Evolutionary conservation across 2,888 invertebrate genomes (phyloP).

Genomic region (Hesperia comma): DNA sequence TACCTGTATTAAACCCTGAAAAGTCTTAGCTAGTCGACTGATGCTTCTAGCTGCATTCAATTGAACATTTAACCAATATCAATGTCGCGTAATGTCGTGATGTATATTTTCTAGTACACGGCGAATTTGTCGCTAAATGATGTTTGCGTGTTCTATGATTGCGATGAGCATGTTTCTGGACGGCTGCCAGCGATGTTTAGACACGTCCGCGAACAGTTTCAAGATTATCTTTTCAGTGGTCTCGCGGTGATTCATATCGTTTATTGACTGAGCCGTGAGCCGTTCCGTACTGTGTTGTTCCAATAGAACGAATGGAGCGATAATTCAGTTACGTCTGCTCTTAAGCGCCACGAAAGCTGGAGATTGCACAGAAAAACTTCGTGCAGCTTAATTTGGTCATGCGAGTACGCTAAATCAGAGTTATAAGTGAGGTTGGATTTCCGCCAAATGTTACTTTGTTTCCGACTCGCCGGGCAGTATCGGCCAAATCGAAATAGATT

Average conservation of each 20-base stretch:
- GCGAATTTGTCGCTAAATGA: slow-evolving; percentile 70
- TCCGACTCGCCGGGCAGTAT: slow-evolving; percentile 60
- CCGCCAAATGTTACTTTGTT: slow-evolving; percentile 75
- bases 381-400: slow-evolving; percentile 63
- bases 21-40: slow-evolving; percentile 54
- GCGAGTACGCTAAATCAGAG: slow-evolving; percentile 69
- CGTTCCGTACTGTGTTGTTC: slow-evolving; percentile 27
- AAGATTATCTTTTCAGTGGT: slow-evolving; percentile 59
- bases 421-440: slow-evolving; percentile 74
- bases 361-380: slow-evolving; percentile 43
- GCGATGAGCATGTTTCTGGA: slow-evolving; percentile 68
- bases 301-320: slow-evolving; percentile 20
- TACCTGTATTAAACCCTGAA: slow-evolving; percentile 42
- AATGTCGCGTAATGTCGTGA: slow-evolving; percentile 45
- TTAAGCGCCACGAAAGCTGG: slow-evolving; percentile 11
- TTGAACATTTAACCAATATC: slow-evolving; percentile 54
- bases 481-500: slow-evolving; percentile 59
- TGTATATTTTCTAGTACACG: slow-evolving; percentile 56
- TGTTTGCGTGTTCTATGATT: slow-evolving; percentile 67
- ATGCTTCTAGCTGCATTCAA: slow-evolving; percentile 57
- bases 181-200: slow-evolving; percentile 60
- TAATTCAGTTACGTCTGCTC: slow-evolving; percentile 1
- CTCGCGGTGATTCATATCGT: slow-evolving; percentile 51
- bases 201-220: slow-evolving; percentile 60
- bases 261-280: slow-evolving; percentile 30